Evolutionary conservation across 1,140 invertebrate species (phyloP).

Genomic region (Trachymyrmex cornetzi): DNA sequence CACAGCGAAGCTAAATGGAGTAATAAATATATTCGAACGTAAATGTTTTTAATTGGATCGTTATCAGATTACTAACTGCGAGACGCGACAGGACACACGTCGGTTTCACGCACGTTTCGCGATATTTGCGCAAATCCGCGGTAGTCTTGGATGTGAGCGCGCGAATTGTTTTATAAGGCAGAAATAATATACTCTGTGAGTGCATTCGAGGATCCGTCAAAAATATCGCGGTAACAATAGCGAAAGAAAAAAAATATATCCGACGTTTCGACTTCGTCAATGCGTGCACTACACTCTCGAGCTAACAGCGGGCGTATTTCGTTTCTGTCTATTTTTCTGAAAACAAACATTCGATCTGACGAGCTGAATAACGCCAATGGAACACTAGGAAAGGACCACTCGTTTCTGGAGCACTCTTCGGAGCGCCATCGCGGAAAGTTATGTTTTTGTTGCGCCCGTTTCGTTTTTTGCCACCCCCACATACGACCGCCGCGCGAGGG

Average conservation of each 20-base stretch:
- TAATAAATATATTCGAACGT: conserved; percentile 32
- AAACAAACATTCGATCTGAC: conserved; percentile 77
- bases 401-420: conserved; percentile 76
- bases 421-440: conserved; percentile 75
- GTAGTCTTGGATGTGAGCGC: conserved; percentile 34
- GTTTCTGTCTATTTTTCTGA: conserved; percentile 77
- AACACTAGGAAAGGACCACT: conserved; percentile 77
- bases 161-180: conserved; percentile 60
- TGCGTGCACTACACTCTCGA: conserved; percentile 64
- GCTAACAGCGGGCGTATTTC: conserved; percentile 71
- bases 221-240: conserved; percentile 67
- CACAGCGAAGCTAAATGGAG: conserved; percentile 16
- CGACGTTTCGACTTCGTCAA: conserved; percentile 64
- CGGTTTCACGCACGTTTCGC: conserved; percentile 38
- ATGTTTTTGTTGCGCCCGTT: conserved; percentile 76
- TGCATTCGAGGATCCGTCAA: conserved; percentile 67
- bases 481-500: conserved; percentile 25
- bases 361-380: conserved; percentile 75
- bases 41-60: conserved; percentile 51
- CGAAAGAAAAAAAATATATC: conserved; percentile 47
- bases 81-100: conserved; percentile 31
- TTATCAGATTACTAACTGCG: conserved; percentile 20
- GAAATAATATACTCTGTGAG: conserved; percentile 59
- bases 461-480: conserved; percentile 70
- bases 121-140: conserved; percentile 64